Conservation (phyloP, 92 coral and sea anemone species). For the Palythoa grandis region DNA sequence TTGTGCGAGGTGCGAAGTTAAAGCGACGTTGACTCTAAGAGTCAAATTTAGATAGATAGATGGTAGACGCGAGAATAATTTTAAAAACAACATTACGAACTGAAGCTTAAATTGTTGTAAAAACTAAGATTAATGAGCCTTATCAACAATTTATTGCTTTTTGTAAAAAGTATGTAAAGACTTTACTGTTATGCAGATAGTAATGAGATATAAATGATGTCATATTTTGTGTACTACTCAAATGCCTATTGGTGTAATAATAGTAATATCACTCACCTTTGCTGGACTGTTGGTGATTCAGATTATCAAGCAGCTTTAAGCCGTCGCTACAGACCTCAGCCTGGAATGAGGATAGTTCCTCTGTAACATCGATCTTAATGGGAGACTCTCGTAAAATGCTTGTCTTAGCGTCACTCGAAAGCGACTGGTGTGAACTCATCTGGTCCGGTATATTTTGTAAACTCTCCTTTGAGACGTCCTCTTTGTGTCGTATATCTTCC, state of each 20-base stretch:
- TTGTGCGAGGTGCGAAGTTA: no score
- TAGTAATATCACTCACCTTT: background rate
- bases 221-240: background rate
- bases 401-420: background rate
- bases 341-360: conserved; percentile 8
- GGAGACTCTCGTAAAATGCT: conserved; percentile 24
- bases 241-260: background rate
- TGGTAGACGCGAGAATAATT: no score
- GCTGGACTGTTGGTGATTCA: conserved; percentile 4
- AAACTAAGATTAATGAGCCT: no score
- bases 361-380: conserved; percentile 28
- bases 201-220: no score
- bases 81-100: no score
- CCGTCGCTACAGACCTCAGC: conserved; percentile 22
- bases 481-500: background rate
- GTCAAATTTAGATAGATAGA: no score
- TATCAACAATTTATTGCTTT: no score
- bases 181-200: no score
- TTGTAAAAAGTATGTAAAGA: no score
- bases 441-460: background rate
- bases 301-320: background rate
- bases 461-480: background rate
- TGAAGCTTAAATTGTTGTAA: no score
- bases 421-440: background rate
- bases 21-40: no score